A percentile compares a stretch with the other conserved stretches of the same genome.
Evolutionary conservation across 2,888 invertebrate species (phyloP).

Genomic region (Ichneumon xanthorius): DNA sequence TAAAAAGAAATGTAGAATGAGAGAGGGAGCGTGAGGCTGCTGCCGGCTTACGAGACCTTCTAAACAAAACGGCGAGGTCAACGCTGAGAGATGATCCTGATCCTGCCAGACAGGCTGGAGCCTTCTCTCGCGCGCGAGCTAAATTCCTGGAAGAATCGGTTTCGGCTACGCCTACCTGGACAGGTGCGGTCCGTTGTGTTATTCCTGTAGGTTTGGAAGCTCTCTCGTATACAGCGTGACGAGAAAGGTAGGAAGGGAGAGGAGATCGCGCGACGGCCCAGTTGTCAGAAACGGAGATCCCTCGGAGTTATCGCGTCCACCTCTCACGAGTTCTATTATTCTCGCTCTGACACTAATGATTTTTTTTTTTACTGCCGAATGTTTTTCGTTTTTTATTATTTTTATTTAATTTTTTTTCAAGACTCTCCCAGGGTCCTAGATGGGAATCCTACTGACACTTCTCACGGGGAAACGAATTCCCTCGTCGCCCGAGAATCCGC

Average conservation of each 20-base stretch:
- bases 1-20: slow-evolving; percentile 74
- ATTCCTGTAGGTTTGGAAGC: slow-evolving; percentile 68
- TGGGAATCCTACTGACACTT: slow-evolving; percentile 52
- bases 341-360: slow-evolving; percentile 57
- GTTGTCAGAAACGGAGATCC: slow-evolving; percentile 80
- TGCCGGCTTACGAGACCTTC: slow-evolving; percentile 50
- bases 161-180: slow-evolving; percentile 81
- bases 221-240: slow-evolving; percentile 55
- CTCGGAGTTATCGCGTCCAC: slow-evolving; percentile 80
- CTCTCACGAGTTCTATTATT: slow-evolving; percentile 25
- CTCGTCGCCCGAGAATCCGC: slow-evolving; percentile 7
- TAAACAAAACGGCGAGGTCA: slow-evolving; percentile 78
- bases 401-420: slow-evolving; percentile 37
- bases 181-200: slow-evolving; percentile 81
- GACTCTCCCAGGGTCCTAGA: slow-evolving; percentile 25
- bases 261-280: slow-evolving; percentile 40
- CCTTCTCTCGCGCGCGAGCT: slow-evolving; percentile 73
- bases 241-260: slow-evolving; percentile 49
- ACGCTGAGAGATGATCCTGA: slow-evolving; percentile 79
- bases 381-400: not conserved
- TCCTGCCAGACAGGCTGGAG: slow-evolving; percentile 83
- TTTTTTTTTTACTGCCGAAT: slow-evolving; percentile 23
- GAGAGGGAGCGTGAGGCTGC: slow-evolving; percentile 13
- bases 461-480: slow-evolving; percentile 42
- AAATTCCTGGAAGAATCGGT: slow-evolving; percentile 80